Evolutionary conservation across 2,888 invertebrate species (phyloP).

Genomic region (Deilephila elpenor): DNA sequence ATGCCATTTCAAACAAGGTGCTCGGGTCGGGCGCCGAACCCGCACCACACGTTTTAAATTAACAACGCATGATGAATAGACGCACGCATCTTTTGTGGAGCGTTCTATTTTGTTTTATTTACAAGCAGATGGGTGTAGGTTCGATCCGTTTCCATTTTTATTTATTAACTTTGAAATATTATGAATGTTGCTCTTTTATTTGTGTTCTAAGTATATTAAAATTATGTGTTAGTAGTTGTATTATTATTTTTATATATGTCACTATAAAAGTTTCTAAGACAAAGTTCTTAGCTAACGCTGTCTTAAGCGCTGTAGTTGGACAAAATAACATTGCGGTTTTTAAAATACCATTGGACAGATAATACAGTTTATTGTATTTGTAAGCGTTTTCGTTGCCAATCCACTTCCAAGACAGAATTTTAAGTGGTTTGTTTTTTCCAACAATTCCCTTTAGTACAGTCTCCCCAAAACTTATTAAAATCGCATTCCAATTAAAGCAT

Average conservation of each 20-base stretch:
- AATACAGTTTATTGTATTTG: no score
- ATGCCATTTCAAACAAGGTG: neutral
- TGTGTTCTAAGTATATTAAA: no score
- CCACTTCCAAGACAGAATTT: no score
- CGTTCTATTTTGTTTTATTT: slow-evolving; percentile 43
- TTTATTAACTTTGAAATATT: neutral
- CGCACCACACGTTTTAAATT: slow-evolving; percentile 62
- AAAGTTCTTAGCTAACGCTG: neutral
- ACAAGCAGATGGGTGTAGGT: neutral
- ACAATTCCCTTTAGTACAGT: no score
- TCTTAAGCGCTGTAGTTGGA: neutral
- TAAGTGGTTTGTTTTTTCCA: no score
- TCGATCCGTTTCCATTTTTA: slow-evolving; percentile 7
- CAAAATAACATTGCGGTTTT: no score
- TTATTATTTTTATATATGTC: no score
- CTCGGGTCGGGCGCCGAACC: neutral
- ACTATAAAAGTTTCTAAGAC: neutral
- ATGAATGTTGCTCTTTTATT: no score
- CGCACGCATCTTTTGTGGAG: slow-evolving; percentile 31
- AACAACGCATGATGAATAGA: slow-evolving; percentile 65
- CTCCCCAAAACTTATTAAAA: slow-evolving; percentile 8
- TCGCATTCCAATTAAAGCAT: slow-evolving; percentile 19
- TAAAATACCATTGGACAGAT: no score
- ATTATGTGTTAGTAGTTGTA: no score
- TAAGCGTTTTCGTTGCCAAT: no score